phyloP scores from a whole-genome alignment of 2,888 invertebrate species.

The Trichogramma dendrolimi region DNA sequence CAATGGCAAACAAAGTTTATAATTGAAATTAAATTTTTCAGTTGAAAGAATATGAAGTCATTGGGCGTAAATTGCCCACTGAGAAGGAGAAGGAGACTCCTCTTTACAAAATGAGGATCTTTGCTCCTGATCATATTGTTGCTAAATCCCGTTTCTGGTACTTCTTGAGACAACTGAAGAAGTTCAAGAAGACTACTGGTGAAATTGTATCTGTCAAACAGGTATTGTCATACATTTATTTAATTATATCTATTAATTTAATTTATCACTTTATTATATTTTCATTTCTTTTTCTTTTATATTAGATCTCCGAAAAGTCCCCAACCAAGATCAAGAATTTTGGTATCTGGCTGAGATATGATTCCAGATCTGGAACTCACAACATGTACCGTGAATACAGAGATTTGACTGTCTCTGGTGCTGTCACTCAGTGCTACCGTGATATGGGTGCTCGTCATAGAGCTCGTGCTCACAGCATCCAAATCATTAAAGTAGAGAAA shows the following conservation, averaged over 20 bases:
- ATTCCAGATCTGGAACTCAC: constrained; percentile 97
- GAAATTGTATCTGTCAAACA: constrained; percentile 92
- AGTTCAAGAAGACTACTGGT: constrained; percentile 98
- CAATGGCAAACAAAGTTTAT: too few relatives aligned
- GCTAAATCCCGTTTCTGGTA: constrained; percentile 99
- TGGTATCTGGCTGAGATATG: constrained; percentile 98
- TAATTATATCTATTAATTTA: too few relatives aligned
- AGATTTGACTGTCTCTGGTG: constrained; percentile 90
- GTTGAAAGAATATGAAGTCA: constrained; percentile 97
- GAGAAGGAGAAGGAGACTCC: constrained; percentile 90
- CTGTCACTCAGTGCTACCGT: constrained; percentile 96
- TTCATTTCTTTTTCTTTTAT: constrained; percentile 4
- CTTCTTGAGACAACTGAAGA: constrained; percentile 92
- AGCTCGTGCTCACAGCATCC: constrained; percentile 94
- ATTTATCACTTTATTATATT: too few relatives aligned
- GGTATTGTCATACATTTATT: constrained; percentile 43
- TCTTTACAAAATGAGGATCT: constrained; percentile 98
- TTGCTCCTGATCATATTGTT: constrained; percentile 94
- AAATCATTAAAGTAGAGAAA: constrained; percentile 95
- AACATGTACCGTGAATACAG: constrained; percentile 99
- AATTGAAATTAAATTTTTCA: constrained; percentile 53
- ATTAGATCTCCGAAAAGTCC: constrained; percentile 81
- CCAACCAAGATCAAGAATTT: constrained; percentile 97
- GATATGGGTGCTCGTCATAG: constrained; percentile 87
- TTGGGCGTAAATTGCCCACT: constrained; percentile 95